Percentiles rank a stretch among this genome's conserved stretches.
These are phyloP conservation scores for Ernsta delagoae DNA, from an alignment of 2,888 invertebrate genomes.

Conservation along the genomic window DNA sequence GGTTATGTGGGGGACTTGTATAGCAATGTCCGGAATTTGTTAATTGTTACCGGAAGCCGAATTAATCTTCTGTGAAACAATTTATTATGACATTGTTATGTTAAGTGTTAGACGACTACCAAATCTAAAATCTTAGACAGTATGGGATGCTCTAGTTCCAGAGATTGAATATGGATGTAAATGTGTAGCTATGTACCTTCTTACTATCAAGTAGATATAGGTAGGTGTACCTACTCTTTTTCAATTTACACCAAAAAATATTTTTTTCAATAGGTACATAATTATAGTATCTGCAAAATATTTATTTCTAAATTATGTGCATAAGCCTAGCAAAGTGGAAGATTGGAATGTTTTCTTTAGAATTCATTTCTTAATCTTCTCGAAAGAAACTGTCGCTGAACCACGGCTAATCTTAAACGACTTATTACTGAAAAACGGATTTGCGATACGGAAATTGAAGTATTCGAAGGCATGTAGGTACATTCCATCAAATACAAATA, in stretches of 20 bases:
- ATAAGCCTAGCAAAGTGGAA: too few relatives aligned
- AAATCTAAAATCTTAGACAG: background rate
- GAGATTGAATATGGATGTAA: background rate
- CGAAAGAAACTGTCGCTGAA: background rate
- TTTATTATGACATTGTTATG: background rate
- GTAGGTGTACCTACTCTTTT: too few relatives aligned
- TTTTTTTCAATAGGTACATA: too few relatives aligned
- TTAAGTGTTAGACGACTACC: background rate
- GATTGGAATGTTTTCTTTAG: too few relatives aligned
- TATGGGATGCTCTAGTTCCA: background rate
- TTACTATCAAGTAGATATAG: too few relatives aligned
- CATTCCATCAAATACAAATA: slow-evolving; percentile 20
- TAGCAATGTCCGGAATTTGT: background rate
- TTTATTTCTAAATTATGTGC: too few relatives aligned
- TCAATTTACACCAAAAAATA: too few relatives aligned
- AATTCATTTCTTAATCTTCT: too few relatives aligned
- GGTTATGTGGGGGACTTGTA: background rate
- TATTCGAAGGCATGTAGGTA: slow-evolving; percentile 3
- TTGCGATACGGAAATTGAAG: slow-evolving; percentile 28
- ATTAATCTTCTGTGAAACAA: background rate
- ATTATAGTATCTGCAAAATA: too few relatives aligned
- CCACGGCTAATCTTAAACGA: background rate
- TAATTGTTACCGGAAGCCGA: background rate
- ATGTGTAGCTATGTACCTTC: too few relatives aligned
- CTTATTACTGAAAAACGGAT: slow-evolving; percentile 15